These are phyloP conservation scores for Campoplex nolae DNA, from an alignment of 2,888 invertebrate species.

Conservation along the genomic window DNA sequence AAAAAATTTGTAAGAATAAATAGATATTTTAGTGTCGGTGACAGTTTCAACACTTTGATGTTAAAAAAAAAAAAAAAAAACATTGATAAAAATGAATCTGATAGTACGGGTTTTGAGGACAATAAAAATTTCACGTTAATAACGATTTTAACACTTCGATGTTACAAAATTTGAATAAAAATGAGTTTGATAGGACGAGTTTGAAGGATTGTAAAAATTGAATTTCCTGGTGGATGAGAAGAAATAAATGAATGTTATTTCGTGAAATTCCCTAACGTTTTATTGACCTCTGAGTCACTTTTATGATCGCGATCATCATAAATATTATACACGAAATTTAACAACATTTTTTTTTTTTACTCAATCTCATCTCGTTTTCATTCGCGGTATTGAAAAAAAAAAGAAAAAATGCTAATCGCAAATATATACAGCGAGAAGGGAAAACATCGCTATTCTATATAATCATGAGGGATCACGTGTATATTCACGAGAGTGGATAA, in stretches of 20 bases:
- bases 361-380: neutral
- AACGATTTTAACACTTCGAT: neutral
- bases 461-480: slow-evolving; percentile 32
- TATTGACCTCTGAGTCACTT: neutral
- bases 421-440: neutral
- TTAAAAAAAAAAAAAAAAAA: too few species aligned
- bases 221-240: neutral
- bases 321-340: neutral
- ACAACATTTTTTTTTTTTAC: neutral
- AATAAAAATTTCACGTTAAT: too few species aligned
- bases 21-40: too few species aligned
- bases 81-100: too few species aligned
- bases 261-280: neutral
- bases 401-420: neutral
- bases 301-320: neutral
- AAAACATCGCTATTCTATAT: slow-evolving; percentile 1
- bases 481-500: slow-evolving; percentile 35
- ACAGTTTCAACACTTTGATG: too few species aligned
- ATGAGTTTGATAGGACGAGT: neutral
- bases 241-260: neutral
- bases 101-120: too few species aligned
- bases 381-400: neutral
- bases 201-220: neutral
- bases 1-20: too few species aligned
- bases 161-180: neutral